Evolutionary conservation across 2,888 invertebrate species (phyloP), one percentile per base, ranked within the genome.

Genomic region (Oegoconia quadripuncta): DNA sequence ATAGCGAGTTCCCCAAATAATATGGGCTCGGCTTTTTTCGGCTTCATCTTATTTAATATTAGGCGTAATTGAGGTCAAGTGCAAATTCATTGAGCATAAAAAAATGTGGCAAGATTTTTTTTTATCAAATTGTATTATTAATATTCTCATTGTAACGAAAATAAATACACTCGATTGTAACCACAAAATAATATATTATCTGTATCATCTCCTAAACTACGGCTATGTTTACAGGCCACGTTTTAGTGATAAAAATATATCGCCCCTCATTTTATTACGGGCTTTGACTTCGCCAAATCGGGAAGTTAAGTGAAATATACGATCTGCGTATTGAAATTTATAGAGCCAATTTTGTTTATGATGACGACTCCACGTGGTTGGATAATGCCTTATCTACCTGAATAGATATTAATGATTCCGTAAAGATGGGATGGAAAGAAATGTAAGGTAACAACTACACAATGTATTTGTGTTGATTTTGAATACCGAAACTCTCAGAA

Each of bases 231-330:
- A 40, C 40, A 35, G 9, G 20, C 32, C 37, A 30, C 37, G 41
- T 42, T 42, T 34, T 31, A 38, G 37, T 38, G 37, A 37, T 42
- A 42, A 38, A 37, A 42, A 37, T 42, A 42, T 42, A 42, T 34
- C 26, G 34, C 29, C 23, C 6, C 26, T 26, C 23, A 11, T 26
- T 39, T 36, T 39, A 39, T 39, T 39, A 33, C 35, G 16, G 25
- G 35, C 35, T 35, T 37, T 40, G 40, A 40, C 40, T 26, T 31
- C 31, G 32, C 38, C 37, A 35, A 38, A 42, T 38, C 38, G 31
- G 16, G 18, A 14, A 13, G 26, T 37, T 43, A 43, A 43, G 35
- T 43, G 42, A 43, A 43, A 43, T 43, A 39, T 36, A 39, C 15
- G 33, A 25, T 15, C 8, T 12, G 20, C 30, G 29, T 39, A 43